Base-by-base conservation (phyloP, 2,113 vertebrate genomes). In the Protomyctophum bolini region DNA sequence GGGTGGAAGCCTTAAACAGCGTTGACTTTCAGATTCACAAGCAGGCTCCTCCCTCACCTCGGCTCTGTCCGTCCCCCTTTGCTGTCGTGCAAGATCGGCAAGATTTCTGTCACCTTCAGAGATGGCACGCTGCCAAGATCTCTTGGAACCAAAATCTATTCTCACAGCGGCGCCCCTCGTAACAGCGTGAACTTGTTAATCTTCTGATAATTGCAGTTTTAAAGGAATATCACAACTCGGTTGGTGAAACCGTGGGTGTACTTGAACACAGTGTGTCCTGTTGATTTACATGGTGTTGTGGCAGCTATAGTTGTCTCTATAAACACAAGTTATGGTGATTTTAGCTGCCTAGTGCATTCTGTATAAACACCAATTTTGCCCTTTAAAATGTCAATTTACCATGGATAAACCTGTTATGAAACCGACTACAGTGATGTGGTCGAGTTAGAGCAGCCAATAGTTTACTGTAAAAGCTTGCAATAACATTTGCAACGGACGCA, bases 21-120 rank as follows among this genome's bases (percentile, higher is more conserved):
- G 83, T 77, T 90, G 90, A 93, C 91, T 92, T 91, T 91, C 87
- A 91, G 77, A 90, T 90, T 90, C 80, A 79, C 60, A 82, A 81
- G 85, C 60, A 82, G 81, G 85, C 87, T 77, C 81, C 87, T 74
- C 88, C 85, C 87, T 59, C 28, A 54, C 75, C 71, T 62, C 69
- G 5, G 60, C 76, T 76, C 69, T 6, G 76, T 76, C 79, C 77
- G 71, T 56, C 86, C 83, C 81, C 77, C 86, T 77, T 77, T 79
- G 86, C 87, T 87, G 94, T 94, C 92, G 85, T 94, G 94, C 94
- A 86, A 95, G 92, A 94, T 92, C 94, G 92, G 92, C 91, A 91
- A 88, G 89, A 91, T 90, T 94, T 82, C 93, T 92, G 92, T 96
- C 94, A 94, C 95, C 93, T 93, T 94, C 93, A 92, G 57, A 68